Evolutionary conservation across 2,113 vertebrate genomes (phyloP).

Genomic region (Crotalus horridus): DNA sequence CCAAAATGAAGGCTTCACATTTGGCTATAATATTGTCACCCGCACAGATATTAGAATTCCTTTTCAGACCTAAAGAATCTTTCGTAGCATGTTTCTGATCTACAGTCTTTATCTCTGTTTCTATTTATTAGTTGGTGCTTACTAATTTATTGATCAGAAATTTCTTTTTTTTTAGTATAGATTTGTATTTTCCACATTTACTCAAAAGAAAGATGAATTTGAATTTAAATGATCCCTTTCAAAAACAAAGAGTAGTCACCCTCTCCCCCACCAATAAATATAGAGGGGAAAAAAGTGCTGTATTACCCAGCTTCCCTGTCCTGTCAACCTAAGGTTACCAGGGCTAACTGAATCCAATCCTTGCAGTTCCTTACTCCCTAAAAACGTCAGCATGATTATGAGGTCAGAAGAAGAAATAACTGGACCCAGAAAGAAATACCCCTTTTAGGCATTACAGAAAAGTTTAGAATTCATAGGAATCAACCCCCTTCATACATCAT

Average conservation of each 20-base stretch:
- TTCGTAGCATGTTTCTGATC: not conserved
- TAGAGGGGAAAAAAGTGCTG: not conserved
- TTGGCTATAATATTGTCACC: not conserved
- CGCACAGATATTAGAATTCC: not conserved
- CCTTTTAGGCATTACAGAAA: not conserved
- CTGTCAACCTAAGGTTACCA: not conserved
- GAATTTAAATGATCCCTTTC: not conserved
- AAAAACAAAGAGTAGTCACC: not conserved
- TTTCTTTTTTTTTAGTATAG: not conserved
- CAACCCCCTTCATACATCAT: not conserved
- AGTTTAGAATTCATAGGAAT: not conserved
- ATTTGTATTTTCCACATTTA: not conserved
- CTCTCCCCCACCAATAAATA: not conserved
- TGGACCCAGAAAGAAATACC: not conserved
- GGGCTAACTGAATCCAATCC: not conserved
- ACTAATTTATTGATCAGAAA: not conserved
- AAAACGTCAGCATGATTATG: not conserved
- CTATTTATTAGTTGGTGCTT: not conserved
- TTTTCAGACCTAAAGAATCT: not conserved
- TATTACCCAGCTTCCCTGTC: not conserved
- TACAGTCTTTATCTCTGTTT: not conserved
- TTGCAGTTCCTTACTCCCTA: not conserved
- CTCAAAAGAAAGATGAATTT: not conserved
- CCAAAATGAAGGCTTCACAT: not conserved
- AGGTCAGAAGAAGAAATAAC: not conserved